Evolutionary conservation across 2,888 invertebrate genomes (phyloP).

Genomic region (Euzophera pinguis): DNA sequence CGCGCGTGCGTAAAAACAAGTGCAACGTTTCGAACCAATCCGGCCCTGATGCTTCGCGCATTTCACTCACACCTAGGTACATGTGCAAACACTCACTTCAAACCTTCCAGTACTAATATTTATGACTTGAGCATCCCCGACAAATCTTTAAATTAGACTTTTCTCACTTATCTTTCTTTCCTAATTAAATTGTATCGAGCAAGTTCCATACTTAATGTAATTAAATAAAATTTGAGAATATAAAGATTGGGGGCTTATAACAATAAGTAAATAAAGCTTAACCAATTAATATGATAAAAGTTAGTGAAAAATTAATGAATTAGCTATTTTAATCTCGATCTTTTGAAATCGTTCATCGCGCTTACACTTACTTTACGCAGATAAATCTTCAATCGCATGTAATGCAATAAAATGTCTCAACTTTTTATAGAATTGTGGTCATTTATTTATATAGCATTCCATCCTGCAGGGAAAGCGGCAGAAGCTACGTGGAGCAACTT

Average conservation of each 20-base stretch:
- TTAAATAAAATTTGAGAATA: no score
- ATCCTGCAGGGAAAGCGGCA: slow-evolving; percentile 53
- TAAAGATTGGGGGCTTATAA: no score
- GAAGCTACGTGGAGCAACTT: slow-evolving; percentile 30
- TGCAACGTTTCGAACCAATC: slow-evolving; percentile 50
- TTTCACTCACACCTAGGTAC: slow-evolving; percentile 24
- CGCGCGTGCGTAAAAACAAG: slow-evolving; percentile 71
- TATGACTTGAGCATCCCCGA: no score
- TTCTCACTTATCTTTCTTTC: no score
- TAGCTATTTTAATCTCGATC: no score
- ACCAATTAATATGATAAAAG: no score
- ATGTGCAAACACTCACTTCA: slow-evolving; percentile 8
- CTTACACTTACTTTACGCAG: neutral
- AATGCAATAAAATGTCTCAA: neutral
- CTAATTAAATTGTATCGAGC: no score
- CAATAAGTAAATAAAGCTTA: no score
- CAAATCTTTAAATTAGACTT: no score
- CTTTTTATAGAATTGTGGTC: neutral
- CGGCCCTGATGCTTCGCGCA: slow-evolving; percentile 35
- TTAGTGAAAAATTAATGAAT: no score
- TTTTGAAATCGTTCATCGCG: no score
- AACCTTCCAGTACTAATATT: neutral
- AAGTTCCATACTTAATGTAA: no score
- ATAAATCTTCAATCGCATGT: neutral
- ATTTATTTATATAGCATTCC: slow-evolving; percentile 46